Base-by-base conservation (phyloP, 2,797 vertebrate species). In the Pipistrellus pipistrellus region DNA sequence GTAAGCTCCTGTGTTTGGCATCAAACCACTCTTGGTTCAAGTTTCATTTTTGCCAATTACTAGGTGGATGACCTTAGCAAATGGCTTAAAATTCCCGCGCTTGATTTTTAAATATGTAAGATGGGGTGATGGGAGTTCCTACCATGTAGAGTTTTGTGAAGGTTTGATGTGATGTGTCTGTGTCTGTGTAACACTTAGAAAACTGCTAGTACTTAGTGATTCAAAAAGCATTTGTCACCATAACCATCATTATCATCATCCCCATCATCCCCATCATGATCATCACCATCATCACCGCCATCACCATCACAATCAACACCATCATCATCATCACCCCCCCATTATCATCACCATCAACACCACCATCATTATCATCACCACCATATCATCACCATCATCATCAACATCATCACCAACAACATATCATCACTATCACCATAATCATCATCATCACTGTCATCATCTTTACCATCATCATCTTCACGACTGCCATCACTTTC, bases 341-440 rank as follows among this genome's bases (percentile, higher is more conserved):
- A 30, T 6, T 27, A n/a, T 6, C 59, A 62, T 6, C 2, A 13
- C 6, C 14, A n/a, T 7, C 2, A 64, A 3, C 6, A 64, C 2
- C 62, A n/a, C 7, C 30, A 64, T 12, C 30, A n/a, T 8, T 30
- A 64, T 30, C 59, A 30, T 3, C 12, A 30, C 1, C 25, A 30
- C 6, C 59, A 62, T 20, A 30, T 0, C 25, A 38, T 10, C 66
- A 68, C 3, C n/a, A 62, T 30, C 59, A 12, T 44, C 23, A 15
- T 35, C 66, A 68, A 1, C 2, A 71, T 21, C 27, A 20, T 1
- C 44, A 48, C 15, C 15, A 8, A 11, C 27, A 64, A 55, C 21
- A 27, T 6, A 8, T 53, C 18, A 21, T 12, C 27, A 23, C 6
- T 7, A 68, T 14, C 10, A 8, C 18, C 57, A 15, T 38, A 3